Conservation (phyloP, 1,140 invertebrate species). For the Brachionus manjavacas region DNA sequence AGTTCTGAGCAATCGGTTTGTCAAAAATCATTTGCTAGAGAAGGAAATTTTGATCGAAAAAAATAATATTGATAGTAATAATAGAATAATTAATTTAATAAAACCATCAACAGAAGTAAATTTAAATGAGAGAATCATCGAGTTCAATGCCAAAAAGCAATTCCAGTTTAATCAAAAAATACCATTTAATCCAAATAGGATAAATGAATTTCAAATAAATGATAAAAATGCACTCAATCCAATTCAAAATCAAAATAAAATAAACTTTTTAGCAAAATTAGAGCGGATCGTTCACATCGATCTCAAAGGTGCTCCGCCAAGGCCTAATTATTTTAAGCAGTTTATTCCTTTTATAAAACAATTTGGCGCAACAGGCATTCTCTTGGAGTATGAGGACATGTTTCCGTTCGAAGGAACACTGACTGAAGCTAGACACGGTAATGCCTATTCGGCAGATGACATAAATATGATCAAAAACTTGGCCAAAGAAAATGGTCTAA, state of each 20-base stretch:
- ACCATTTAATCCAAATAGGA: neutral
- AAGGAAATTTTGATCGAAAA: neutral
- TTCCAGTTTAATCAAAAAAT: neutral
- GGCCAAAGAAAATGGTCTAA: constrained; percentile 28
- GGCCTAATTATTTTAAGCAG: neutral
- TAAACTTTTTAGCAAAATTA: neutral
- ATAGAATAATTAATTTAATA: neutral
- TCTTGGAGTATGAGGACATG: constrained; percentile 43
- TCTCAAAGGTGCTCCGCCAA: constrained; percentile 41
- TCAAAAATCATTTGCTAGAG: neutral
- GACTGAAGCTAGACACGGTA: neutral
- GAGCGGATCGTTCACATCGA: constrained; percentile 37
- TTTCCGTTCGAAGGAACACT: constrained; percentile 40
- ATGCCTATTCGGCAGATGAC: constrained; percentile 33
- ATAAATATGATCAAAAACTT: constrained; percentile 36
- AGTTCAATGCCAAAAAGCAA: neutral
- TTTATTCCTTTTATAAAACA: constrained; percentile 40
- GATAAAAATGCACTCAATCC: neutral
- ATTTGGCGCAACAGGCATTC: constrained; percentile 36
- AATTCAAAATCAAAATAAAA: neutral
- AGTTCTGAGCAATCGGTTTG: neutral
- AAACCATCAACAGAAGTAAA: neutral
- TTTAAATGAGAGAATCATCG: neutral
- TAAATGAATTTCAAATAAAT: neutral
- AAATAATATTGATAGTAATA: neutral